Base-by-base conservation (phyloP, 2,797 vertebrate species). In the Buceros bicornis region DNA sequence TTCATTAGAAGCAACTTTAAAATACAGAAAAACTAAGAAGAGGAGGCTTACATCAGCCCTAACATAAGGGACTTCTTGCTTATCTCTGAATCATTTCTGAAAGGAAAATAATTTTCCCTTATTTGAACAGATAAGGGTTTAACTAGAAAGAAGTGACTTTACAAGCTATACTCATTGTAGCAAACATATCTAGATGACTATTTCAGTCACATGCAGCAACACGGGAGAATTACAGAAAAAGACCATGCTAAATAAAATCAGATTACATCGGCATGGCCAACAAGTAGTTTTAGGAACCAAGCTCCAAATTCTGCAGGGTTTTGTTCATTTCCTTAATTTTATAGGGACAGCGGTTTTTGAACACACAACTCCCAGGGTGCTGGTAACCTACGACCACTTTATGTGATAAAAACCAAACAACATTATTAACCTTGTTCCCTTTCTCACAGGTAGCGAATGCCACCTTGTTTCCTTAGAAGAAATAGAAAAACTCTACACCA, bases 41-140 rank as follows among this genome's bases (percentile, higher is more conserved):
- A 56, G 5, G 4, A 53, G 5, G 31, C 8, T 71, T 74, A 8
- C 14, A 43, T 61, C 48, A 91, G 18, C 33, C 16, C 18, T 67
- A 53, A 64, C 9, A 20, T 6, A n/a, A 77, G 33, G 6, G 18
- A 1, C 22, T 40, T 14, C 8, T 57, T 69, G 24, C 43, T 89
- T 94, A 90, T 82, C 76, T 79, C 78, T 61, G 33, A 87, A 79
- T 89, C 91, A 90, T 82, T 76, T 79, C 78, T 57, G 37, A 89
- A 74, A 73, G 31, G 64, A 94, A 94, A 67, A 24, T 3, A 28
- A 72, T 83, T 95, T 91, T 67, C 48, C 53, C 87, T 57, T 74
- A 84, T 70, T 65, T 60, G 19, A 83, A 77, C 21, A 69, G 71
- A 37, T 82, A 84, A 93, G 37, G 69, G 11, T 6, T 71, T 71